phyloP scores from a whole-genome alignment of 1,140 invertebrate genomes.

The Cepaea nemoralis region DNA sequence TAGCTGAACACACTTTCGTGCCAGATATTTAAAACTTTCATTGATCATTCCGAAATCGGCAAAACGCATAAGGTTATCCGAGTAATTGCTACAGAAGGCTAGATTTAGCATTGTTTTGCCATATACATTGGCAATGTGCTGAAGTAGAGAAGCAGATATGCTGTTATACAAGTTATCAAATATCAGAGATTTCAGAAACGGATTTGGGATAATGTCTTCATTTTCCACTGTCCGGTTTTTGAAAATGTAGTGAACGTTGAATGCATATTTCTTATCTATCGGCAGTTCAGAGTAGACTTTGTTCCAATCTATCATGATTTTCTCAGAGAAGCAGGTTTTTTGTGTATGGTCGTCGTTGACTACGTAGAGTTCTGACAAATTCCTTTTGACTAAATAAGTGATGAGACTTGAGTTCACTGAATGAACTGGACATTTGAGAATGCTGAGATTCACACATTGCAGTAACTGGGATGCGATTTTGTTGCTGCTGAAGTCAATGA shows the following conservation, averaged over 20 bases:
- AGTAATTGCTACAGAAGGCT: slow-evolving; percentile 32
- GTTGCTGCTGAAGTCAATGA: background rate
- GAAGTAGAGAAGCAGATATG: slow-evolving; percentile 11
- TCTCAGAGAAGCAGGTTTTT: slow-evolving; percentile 6
- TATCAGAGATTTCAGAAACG: slow-evolving; percentile 18
- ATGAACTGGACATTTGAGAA: slow-evolving; percentile 24
- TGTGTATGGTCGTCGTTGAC: slow-evolving; percentile 32
- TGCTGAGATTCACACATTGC: background rate
- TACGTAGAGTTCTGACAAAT: slow-evolving; percentile 17
- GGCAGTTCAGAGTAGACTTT: background rate
- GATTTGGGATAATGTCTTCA: slow-evolving; percentile 23
- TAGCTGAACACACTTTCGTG: slow-evolving; percentile 2
- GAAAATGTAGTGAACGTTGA: slow-evolving; percentile 32
- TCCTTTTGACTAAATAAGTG: background rate
- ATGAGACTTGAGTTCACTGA: slow-evolving; percentile 6
- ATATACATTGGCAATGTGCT: slow-evolving; percentile 12
- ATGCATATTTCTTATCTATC: background rate
- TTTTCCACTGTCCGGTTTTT: slow-evolving; percentile 1
- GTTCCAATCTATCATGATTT: slow-evolving; percentile 3
- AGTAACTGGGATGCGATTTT: background rate
- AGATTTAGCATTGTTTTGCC: slow-evolving; percentile 11
- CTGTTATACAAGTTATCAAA: slow-evolving; percentile 31
- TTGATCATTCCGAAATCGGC: slow-evolving; percentile 19
- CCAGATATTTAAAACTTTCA: slow-evolving; percentile 26
- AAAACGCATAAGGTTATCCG: slow-evolving; percentile 34